These are phyloP conservation scores for Ptychoptera albimana DNA, from an alignment of 2,888 invertebrate species.

Conservation along the genomic window DNA sequence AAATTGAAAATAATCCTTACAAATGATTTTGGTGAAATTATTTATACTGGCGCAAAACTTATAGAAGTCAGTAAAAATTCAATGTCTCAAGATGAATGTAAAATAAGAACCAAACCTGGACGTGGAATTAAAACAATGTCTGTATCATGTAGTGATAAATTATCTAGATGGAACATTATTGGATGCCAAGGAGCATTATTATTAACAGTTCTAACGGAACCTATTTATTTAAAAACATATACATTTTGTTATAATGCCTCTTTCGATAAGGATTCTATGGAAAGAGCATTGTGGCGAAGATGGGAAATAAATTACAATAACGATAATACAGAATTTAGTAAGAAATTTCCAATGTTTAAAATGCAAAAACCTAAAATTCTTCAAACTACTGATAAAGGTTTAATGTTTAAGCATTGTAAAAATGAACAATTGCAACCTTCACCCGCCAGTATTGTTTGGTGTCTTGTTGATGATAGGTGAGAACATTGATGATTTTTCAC, in stretches of 20 bases:
- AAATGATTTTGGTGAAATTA: constrained; percentile 12
- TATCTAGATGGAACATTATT: constrained; percentile 73
- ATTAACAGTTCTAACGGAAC: constrained; percentile 43
- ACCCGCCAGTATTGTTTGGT: constrained; percentile 46
- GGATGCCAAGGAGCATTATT: constrained; percentile 76
- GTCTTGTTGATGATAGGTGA: constrained; percentile 30
- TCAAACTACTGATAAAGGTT: constrained; percentile 9
- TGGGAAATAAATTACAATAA: constrained; percentile 11
- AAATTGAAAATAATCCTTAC: constrained; percentile 13
- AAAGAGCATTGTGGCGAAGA: constrained; percentile 36
- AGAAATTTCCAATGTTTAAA: constrained; percentile 12
- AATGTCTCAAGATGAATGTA: constrained; percentile 51
- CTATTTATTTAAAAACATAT: constrained; percentile 53
- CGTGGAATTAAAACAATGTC: constrained; percentile 77
- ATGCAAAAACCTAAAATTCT: constrained; percentile 18
- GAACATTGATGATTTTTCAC: constrained; percentile 11
- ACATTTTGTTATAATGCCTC: constrained; percentile 53
- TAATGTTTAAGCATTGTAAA: constrained; percentile 31
- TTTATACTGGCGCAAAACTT: constrained; percentile 78
- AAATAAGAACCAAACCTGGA: constrained; percentile 76
- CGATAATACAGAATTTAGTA: not conserved
- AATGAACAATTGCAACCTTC: constrained; percentile 30
- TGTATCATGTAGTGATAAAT: constrained; percentile 88
- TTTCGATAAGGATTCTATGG: constrained; percentile 41
- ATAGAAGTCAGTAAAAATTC: constrained; percentile 23